Base-by-base conservation (phyloP, 2,888 invertebrate species). In the Pyrgus malvae region DNA sequence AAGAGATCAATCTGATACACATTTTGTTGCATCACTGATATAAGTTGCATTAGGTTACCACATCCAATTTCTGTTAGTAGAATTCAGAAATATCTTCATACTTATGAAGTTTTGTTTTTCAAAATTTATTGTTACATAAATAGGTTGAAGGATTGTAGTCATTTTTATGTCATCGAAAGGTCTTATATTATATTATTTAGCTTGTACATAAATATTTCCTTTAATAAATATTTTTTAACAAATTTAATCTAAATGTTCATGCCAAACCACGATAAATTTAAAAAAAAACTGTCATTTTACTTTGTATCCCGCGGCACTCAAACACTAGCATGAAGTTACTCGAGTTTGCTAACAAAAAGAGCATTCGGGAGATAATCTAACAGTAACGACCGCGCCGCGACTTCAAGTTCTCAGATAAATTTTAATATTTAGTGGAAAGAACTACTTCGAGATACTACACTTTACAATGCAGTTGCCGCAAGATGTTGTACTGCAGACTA, bases 401-500 rank as follows among this genome's bases (percentile, higher is more conserved):
- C 45, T 31, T 21, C 38, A 53, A 53, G 38, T 53, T 45, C 31
- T 38, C 16, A 38, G 45, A 45, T 53, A 53, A 38, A 53, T 53
- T 53, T 53, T 53, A 53, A 53, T 53, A 53, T 53, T 46, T 46
- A 46, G 53, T 45, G 53, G 44, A 40, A 53, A 46, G 40, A 45
- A 45, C 38, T 46, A 40, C 29, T 40, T 31, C 38, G 44, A 45
- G 38, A 41, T 25, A 44, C 37, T 41, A 4, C 12, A 23, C 25
- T 37, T 37, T 37, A 45, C 45, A 44, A 12, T 29, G 51, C 44
- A 37, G 35, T 27, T 37, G 42, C 12, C 19, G 51, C 37, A 53
- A 45, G 44, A 38, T 46, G 45, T 11, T 27, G 17, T 27, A 8
- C 53, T 46, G 31, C 45, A 12, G 27, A 45, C 45, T 23, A 31